phyloP scores from a whole-genome alignment of 2,113 vertebrate genomes.

The Phyllostomus hastatus region DNA sequence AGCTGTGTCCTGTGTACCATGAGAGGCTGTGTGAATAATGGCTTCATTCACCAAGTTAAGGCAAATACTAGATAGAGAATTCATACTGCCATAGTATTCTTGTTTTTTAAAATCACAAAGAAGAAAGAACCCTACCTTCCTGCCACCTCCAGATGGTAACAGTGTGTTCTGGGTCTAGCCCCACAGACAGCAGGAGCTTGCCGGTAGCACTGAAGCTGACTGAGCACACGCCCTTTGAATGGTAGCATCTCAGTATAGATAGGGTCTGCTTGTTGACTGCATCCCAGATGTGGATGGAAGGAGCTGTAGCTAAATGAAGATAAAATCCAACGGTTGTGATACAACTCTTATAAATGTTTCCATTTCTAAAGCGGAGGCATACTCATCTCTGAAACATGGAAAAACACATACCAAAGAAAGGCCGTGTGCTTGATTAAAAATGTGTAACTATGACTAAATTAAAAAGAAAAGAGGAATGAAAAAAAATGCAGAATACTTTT shows the following conservation, averaged over 20 bases:
- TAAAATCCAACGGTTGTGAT: not conserved
- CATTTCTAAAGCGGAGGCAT: not conserved
- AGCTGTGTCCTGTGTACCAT: not conserved
- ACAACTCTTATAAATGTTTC: not conserved
- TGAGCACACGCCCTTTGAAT: conserved; percentile 93
- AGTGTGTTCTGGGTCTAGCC: conserved; percentile 94
- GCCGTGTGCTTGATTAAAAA: not conserved
- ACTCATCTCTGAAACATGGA: not conserved
- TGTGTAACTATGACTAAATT: not conserved
- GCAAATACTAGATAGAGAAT: not conserved
- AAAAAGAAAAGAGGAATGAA: not conserved
- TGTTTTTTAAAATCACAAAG: not conserved
- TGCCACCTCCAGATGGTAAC: conserved; percentile 99
- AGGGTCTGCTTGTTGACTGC: conserved; percentile 95
- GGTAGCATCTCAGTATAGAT: conserved; percentile 93
- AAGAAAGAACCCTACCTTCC: conserved; percentile 85
- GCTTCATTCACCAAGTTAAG: not conserved
- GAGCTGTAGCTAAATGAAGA: conserved; percentile 88
- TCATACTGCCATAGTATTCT: not conserved
- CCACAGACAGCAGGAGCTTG: conserved; percentile 94
- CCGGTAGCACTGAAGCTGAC: conserved; percentile 99
- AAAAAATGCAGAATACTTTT: not conserved
- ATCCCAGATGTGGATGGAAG: conserved; percentile 97
- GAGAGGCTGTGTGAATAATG: not conserved
- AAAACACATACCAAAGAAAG: not conserved